These are phyloP conservation scores for Coranthus polyacanthus DNA, from an alignment of 2,797 vertebrate species.

Conservation along the genomic window DNA sequence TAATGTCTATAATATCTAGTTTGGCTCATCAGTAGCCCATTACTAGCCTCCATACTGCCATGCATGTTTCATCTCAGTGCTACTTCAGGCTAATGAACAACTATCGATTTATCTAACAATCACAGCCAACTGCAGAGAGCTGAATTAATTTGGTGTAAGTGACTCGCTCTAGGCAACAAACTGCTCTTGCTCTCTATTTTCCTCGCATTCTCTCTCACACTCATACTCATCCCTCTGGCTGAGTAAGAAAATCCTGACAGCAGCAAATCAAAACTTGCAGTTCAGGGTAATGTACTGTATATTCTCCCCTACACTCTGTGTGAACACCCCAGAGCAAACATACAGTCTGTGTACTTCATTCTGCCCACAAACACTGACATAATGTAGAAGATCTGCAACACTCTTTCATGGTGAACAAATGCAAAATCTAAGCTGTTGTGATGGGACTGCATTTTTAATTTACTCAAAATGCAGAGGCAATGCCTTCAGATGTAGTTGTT, in stretches of 20 bases:
- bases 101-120: slow-evolving; percentile 76
- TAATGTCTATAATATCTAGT: slow-evolving; percentile 55
- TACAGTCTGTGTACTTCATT: background rate
- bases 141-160: slow-evolving; percentile 75
- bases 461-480: background rate
- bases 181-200: slow-evolving; percentile 25
- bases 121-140: slow-evolving; percentile 58
- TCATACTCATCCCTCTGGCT: slow-evolving; percentile 12
- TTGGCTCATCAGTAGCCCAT: slow-evolving; percentile 69
- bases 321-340: slow-evolving; percentile 13
- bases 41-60: slow-evolving; percentile 47
- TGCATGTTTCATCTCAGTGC: slow-evolving; percentile 66
- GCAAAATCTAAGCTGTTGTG: slow-evolving; percentile 1
- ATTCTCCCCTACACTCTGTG: background rate
- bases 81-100: slow-evolving; percentile 72
- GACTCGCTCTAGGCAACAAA: slow-evolving; percentile 64
- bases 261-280: slow-evolving; percentile 39
- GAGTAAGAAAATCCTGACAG: slow-evolving; percentile 44
- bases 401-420: background rate
- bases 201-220: slow-evolving; percentile 8
- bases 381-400: slow-evolving; percentile 8
- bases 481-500: background rate
- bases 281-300: slow-evolving; percentile 10
- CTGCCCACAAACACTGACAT: slow-evolving; percentile 18
- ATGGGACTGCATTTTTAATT: background rate